Evolutionary conservation across 2,113 vertebrate species (phyloP).

Genomic region (Aleadryas rufinucha): DNA sequence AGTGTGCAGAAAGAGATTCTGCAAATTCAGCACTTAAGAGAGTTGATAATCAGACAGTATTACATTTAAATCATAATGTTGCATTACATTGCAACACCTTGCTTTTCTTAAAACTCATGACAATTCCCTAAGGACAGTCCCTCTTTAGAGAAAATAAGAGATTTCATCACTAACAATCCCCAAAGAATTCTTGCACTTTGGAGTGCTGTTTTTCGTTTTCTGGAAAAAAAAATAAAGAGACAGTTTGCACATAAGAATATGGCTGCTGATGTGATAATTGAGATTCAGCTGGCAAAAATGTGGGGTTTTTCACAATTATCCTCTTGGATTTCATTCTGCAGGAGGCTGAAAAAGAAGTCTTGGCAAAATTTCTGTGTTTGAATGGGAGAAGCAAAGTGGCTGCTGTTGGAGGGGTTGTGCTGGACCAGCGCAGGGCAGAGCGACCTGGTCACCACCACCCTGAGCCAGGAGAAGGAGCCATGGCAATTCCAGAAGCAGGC

Average conservation of each 20-base stretch:
- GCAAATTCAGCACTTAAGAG: slow-evolving; percentile 43
- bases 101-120: slow-evolving; percentile 24
- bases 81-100: slow-evolving; percentile 29
- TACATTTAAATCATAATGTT: slow-evolving; percentile 50
- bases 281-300: slow-evolving; percentile 47
- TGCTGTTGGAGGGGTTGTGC: background rate
- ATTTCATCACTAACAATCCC: slow-evolving; percentile 28
- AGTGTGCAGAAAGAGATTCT: slow-evolving; percentile 1
- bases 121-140: slow-evolving; percentile 12
- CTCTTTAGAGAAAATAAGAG: slow-evolving; percentile 44
- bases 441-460: background rate
- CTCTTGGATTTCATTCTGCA: background rate
- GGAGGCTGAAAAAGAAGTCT: background rate
- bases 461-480: background rate
- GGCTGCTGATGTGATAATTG: slow-evolving; percentile 49
- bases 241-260: slow-evolving; percentile 47
- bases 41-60: slow-evolving; percentile 48
- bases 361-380: background rate
- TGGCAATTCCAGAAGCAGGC: background rate
- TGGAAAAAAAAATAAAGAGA: background rate
- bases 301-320: slow-evolving; percentile 18
- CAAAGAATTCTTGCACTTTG: slow-evolving; percentile 12
- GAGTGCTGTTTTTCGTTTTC: background rate
- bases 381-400: background rate
- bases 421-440: background rate